Base-by-base conservation (phyloP, 2,888 invertebrate genomes). In the Sepioteuthis lessoniana region DNA sequence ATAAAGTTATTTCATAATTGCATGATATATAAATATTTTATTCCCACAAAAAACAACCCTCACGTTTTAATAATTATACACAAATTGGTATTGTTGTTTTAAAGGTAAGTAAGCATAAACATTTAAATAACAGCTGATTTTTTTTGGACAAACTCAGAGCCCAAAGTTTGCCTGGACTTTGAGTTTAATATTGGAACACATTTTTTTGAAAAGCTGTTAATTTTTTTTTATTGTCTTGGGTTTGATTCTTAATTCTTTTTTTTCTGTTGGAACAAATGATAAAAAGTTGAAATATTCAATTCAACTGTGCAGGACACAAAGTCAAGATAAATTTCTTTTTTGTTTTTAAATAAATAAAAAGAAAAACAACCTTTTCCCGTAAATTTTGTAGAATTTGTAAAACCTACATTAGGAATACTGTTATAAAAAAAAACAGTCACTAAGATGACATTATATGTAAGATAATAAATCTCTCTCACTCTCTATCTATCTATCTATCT, bases 11-110 rank as follows among this genome's bases (percentile, higher is more conserved):
- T 76, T n/a, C 76, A 16, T 76, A 16, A 76, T 76, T 76, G 76
- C 76, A 76, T 76, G 76, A 76, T 76, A 76, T 76, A 76, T 76
- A n/a, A 76, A 76, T 76, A 76, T 76, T 76, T 76, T 76, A 76
- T 76, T 76, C 76, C n/a, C 76, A 76, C 76, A n/a, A n/a, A 1
- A 76, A 76, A n/a, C 13, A 76, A 76, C 10, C n/a, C 76, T n/a
- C 76, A 76, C 55, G 25, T 55, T 42, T 55, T 55, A 55, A 76
- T 13, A 76, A 76, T 16, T 76, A 76, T 76, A 76, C 76, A 76
- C 76, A 76, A 76, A n/a, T 76, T 35, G 76, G n/a, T 76, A 35
- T 76, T 76, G 76, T 76, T 76, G 60, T 60, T 76, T 76, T n/a
- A 76, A 76, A 76, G n/a, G 76, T 76, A 76, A 76, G 35, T n/a